These are phyloP conservation scores for Halcyon chelicuti DNA, from an alignment of 2,797 vertebrate species.

Conservation along the genomic window DNA sequence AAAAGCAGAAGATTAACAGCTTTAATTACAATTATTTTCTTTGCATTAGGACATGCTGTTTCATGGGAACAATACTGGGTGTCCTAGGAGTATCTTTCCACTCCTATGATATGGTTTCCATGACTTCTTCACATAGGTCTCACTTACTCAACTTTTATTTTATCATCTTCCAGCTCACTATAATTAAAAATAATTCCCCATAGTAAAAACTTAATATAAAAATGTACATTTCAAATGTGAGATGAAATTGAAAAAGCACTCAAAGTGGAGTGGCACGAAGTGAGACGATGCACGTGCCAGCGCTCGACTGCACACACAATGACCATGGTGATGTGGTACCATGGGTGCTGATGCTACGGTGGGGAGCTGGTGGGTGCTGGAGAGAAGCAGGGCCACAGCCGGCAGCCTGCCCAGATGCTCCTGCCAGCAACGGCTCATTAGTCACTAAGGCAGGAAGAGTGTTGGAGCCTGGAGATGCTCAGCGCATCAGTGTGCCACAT, in stretches of 20 bases:
- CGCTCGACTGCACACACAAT: accelerated
- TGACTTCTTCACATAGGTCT: slow-evolving; percentile 60
- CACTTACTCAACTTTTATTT: slow-evolving; percentile 58
- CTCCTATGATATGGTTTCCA: slow-evolving; percentile 47
- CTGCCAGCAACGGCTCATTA: not conserved
- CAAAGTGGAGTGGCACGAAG: accelerated
- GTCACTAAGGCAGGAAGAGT: not conserved
- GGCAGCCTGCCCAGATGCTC: not conserved
- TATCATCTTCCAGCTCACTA: slow-evolving; percentile 45
- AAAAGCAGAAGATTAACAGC: slow-evolving; percentile 64
- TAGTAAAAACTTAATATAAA: slow-evolving; percentile 60
- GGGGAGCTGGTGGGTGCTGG: not conserved
- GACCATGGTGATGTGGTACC: not conserved
- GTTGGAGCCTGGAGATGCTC: slow-evolving; percentile 8
- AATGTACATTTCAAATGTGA: slow-evolving; percentile 44
- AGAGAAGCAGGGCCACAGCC: not conserved
- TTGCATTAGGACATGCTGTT: slow-evolving; percentile 48
- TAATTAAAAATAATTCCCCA: slow-evolving; percentile 70
- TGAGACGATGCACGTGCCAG: not conserved
- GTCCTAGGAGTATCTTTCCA: slow-evolving; percentile 56
- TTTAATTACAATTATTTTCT: slow-evolving; percentile 69
- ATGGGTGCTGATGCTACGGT: accelerated
- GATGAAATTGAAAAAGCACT: not conserved
- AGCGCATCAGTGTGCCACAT: not conserved
- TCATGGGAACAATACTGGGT: slow-evolving; percentile 33